phyloP scores from a whole-genome alignment of 2,113 vertebrate genomes.

The Geococcyx californianus region DNA sequence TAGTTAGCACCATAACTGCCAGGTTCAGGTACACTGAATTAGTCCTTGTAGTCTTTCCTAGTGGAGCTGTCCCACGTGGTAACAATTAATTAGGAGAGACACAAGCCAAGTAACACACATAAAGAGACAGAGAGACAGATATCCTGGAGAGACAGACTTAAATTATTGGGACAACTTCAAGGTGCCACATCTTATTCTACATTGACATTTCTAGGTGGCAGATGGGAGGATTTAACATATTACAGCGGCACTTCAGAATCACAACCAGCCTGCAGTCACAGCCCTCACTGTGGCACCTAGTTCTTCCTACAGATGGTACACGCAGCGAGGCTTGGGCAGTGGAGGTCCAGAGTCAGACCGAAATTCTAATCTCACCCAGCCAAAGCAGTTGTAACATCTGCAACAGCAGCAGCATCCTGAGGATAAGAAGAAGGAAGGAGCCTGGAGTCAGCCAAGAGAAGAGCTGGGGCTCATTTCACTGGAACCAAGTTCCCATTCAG shows the following conservation, averaged over 20 bases:
- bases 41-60: not conserved
- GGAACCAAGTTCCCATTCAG: not conserved
- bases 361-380: not conserved
- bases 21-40: not conserved
- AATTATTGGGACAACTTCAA: not conserved
- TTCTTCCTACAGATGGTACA: not conserved
- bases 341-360: not conserved
- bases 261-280: not conserved
- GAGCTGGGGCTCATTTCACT: not conserved
- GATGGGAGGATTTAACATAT: not conserved
- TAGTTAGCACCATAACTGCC: not conserved
- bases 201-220: not conserved
- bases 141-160: not conserved
- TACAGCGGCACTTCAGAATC: not conserved
- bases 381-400: not conserved
- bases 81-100: not conserved
- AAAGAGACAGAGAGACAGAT: not conserved
- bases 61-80: not conserved
- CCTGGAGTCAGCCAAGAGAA: not conserved
- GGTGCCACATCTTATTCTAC: not conserved
- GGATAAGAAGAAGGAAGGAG: not conserved
- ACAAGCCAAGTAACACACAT: not conserved
- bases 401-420: not conserved
- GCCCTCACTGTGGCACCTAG: not conserved
- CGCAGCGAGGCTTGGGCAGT: fast-evolving